Percentiles rank a stretch among this genome's conserved stretches.
Evolutionary conservation across 2,888 invertebrate genomes (phyloP).

Genomic region (Drosophila prolongata): DNA sequence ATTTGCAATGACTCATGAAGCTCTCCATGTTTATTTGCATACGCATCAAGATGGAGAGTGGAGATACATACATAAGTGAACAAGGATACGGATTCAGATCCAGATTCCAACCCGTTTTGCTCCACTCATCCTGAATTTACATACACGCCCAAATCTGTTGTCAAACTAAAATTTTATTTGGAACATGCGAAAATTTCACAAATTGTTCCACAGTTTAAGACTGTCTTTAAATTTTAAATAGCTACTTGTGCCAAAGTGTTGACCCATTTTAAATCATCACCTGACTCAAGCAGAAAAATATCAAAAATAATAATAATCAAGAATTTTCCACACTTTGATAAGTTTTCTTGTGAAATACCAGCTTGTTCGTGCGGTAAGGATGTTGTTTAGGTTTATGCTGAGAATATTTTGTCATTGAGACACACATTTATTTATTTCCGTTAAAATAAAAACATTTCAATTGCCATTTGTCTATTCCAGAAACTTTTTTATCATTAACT

Average conservation of each 20-base stretch:
- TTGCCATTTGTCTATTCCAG: too few relatives aligned
- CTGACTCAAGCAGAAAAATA: not conserved
- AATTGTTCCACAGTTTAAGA: slow-evolving; percentile 1
- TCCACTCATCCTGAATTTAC: slow-evolving; percentile 20
- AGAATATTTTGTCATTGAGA: too few relatives aligned
- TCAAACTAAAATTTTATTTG: slow-evolving; percentile 42
- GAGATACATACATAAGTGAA: slow-evolving; percentile 37
- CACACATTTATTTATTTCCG: not conserved
- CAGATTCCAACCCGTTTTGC: slow-evolving; percentile 16
- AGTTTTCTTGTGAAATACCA: not conserved
- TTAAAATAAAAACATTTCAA: not conserved
- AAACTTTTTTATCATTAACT: not conserved
- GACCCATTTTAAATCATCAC: slow-evolving; percentile 10
- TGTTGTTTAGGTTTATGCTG: not conserved
- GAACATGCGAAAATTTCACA: slow-evolving; percentile 34
- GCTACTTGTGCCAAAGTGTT: slow-evolving; percentile 4
- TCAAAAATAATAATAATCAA: slow-evolving; percentile 2
- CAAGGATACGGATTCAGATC: slow-evolving; percentile 25
- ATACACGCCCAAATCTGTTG: slow-evolving; percentile 48
- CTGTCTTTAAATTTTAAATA: slow-evolving; percentile 14
- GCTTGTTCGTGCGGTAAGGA: too few relatives aligned
- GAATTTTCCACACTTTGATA: slow-evolving; percentile 4
- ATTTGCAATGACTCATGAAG: slow-evolving; percentile 21
- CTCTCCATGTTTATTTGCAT: slow-evolving; percentile 49
- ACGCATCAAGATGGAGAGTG: slow-evolving; percentile 36